A percentile compares a stretch with the other conserved stretches of the same genome.
These are phyloP conservation scores for Gastracanthus pulcherrimus DNA, from an alignment of 2,888 invertebrate species.

Conservation along the genomic window DNA sequence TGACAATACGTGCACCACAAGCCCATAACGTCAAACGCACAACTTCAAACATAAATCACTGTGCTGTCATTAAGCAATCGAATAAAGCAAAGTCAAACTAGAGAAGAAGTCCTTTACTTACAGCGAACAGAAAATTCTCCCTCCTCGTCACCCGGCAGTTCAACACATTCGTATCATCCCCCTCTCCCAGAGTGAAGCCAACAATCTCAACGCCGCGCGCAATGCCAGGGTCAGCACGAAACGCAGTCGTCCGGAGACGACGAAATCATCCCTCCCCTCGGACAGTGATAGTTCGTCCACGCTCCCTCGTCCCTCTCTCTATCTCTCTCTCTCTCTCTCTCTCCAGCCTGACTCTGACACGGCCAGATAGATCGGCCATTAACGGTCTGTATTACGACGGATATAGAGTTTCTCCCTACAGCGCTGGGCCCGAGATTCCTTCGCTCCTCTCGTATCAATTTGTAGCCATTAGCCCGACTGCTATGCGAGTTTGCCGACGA, in stretches of 20 bases:
- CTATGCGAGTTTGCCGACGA: conserved; percentile 59
- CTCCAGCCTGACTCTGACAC: conserved; percentile 71
- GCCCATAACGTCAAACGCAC: too few relatives aligned
- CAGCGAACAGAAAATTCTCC: not conserved
- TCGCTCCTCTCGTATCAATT: conserved; percentile 71
- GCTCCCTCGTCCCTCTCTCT: not conserved
- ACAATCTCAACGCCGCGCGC: not conserved
- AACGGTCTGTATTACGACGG: conserved; percentile 71
- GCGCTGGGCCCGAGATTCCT: conserved; percentile 63
- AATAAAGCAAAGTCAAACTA: too few relatives aligned
- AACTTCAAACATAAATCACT: too few relatives aligned
- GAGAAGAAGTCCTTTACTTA: too few relatives aligned
- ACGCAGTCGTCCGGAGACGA: not conserved
- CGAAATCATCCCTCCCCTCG: conserved; percentile 20
- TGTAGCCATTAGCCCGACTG: conserved; percentile 74
- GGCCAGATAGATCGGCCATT: conserved; percentile 75
- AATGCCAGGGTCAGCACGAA: conserved; percentile 13
- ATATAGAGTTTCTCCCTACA: conserved; percentile 75
- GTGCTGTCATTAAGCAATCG: too few relatives aligned
- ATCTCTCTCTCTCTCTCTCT: conserved; percentile 2
- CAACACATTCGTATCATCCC: not conserved
- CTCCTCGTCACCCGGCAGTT: not conserved
- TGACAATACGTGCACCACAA: too few relatives aligned
- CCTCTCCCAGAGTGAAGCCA: not conserved
- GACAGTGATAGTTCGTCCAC: not conserved